Percentiles rank a stretch among this genome's conserved stretches.
These are phyloP conservation scores for Pogonognathellus flavescens DNA, from an alignment of 1,140 invertebrate genomes.

Conservation along the genomic window DNA sequence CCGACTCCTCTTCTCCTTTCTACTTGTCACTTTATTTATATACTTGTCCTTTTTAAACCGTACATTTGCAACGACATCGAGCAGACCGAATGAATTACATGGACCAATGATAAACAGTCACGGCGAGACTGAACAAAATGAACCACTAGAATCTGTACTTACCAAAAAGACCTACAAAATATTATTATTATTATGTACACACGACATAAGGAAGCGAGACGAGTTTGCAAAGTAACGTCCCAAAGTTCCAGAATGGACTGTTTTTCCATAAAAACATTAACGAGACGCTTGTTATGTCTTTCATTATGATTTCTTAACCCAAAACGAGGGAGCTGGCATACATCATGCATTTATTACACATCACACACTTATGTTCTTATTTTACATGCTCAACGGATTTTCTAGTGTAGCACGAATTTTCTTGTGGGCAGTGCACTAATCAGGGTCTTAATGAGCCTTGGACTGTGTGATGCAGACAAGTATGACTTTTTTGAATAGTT, in stretches of 20 bases:
- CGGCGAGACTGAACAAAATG: background rate
- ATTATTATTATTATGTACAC: no score
- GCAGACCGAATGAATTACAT: background rate
- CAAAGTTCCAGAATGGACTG: conserved; percentile 1
- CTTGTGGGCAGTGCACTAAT: no score
- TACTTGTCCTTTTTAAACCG: background rate
- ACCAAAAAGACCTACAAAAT: no score
- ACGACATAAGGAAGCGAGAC: background rate
- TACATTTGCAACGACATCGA: background rate
- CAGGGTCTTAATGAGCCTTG: no score
- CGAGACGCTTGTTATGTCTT: background rate
- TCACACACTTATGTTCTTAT: background rate
- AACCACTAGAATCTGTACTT: background rate
- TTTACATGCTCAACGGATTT: background rate
- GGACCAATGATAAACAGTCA: background rate
- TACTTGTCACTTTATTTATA: background rate
- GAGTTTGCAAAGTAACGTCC: background rate
- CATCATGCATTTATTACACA: background rate
- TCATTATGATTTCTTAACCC: background rate
- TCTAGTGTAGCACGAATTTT: no score
- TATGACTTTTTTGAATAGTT: background rate
- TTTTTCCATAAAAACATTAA: background rate
- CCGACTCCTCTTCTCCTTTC: no score
- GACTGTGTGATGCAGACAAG: background rate
- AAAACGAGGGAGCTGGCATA: background rate